These are phyloP conservation scores for Panthera uncia DNA, from an alignment of 2,113 vertebrate species.

Conservation along the genomic window DNA sequence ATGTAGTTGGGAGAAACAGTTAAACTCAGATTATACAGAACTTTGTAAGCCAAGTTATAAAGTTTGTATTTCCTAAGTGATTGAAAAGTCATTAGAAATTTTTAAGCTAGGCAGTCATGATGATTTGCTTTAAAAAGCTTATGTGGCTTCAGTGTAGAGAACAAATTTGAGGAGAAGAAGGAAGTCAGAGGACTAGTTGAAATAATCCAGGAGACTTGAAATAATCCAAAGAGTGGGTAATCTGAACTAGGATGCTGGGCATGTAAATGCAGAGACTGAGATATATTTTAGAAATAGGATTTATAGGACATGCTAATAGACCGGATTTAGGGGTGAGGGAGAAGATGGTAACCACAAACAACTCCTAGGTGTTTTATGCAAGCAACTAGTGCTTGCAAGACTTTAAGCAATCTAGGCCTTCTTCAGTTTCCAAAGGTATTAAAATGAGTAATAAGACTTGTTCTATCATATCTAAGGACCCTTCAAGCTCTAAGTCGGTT, in stretches of 20 bases:
- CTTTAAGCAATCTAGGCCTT: not conserved
- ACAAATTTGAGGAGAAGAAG: not conserved
- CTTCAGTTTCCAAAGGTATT: not conserved
- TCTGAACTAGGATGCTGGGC: not conserved
- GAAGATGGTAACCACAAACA: not conserved
- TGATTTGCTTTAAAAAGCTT: not conserved
- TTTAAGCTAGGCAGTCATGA: not conserved
- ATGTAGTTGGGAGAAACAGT: not conserved
- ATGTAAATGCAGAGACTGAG: not conserved
- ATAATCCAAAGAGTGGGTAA: not conserved
- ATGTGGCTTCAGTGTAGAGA: not conserved
- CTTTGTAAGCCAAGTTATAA: not conserved
- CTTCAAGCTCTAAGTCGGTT: not conserved
- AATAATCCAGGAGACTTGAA: not conserved
- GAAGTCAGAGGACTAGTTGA: not conserved
- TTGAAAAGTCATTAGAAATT: not conserved
- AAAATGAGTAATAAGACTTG: slow-evolving; percentile 1
- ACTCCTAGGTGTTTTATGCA: not conserved
- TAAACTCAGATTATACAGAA: not conserved
- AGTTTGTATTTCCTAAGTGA: not conserved
- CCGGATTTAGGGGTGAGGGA: not conserved
- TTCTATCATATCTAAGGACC: not conserved
- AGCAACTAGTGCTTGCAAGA: not conserved
- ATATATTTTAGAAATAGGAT: not conserved
- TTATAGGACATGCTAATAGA: not conserved